Evolutionary conservation across 2,113 vertebrate genomes (phyloP).

Genomic region (Genyomyrus donnyi): DNA sequence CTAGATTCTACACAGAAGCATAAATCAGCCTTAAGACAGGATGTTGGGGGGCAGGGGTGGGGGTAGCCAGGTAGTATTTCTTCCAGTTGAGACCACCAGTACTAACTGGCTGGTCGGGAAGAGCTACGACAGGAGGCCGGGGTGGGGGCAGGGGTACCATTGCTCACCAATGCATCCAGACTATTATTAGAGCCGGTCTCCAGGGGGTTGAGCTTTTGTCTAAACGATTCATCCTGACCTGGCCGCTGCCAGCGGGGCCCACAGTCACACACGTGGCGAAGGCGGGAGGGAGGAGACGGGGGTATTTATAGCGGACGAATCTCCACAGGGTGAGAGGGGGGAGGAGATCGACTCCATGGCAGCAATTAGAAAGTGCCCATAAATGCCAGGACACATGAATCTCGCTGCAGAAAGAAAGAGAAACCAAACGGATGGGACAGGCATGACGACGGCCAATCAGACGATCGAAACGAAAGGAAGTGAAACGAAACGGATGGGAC

Average conservation of each 20-base stretch:
- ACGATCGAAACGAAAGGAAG: background rate
- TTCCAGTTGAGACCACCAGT: background rate
- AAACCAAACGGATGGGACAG: background rate
- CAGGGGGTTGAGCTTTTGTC: background rate
- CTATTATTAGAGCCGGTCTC: background rate
- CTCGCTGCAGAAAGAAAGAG: background rate
- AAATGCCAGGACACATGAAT: constrained; percentile 9
- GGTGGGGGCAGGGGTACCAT: background rate
- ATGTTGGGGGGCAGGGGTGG: background rate
- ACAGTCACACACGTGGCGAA: background rate
- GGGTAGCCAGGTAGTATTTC: background rate
- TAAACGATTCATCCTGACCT: background rate
- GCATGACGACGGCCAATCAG: background rate
- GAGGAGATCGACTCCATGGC: background rate
- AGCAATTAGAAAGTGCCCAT: constrained; percentile 10
- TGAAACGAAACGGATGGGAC: background rate
- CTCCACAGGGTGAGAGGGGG: background rate
- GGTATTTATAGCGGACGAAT: constrained; percentile 15
- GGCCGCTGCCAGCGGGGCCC: background rate
- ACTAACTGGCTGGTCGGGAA: background rate
- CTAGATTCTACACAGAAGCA: background rate
- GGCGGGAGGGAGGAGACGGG: background rate
- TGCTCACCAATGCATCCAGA: background rate
- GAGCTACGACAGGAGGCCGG: background rate
- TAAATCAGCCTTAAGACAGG: background rate